Evolutionary conservation across 2,797 vertebrate genomes (phyloP), one percentile per base, ranked within the genome.

Genomic region (Gila robusta): DNA sequence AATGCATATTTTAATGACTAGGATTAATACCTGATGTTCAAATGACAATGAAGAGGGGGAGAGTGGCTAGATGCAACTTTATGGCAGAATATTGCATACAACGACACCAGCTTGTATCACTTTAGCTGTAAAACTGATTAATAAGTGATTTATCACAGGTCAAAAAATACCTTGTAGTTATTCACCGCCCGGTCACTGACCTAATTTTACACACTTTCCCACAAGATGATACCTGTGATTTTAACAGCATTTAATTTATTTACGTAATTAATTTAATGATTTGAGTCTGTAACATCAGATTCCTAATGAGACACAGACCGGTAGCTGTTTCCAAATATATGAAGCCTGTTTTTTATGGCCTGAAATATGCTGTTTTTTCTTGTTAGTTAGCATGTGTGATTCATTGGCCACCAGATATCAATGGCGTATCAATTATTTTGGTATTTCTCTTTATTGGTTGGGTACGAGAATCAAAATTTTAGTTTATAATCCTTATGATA

Each of bases 131-230:
- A 77, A 85, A 88, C 73, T 90, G 88, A 92, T 89, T 91, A 93
- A 94, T 93, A 86, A 87, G 91, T 88, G 91, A 92, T 17, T 85
- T 79, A 81, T 90, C 90, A 79, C 89, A 92, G 93, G 93, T 80
- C 89, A 89, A 89, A 41, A 88, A 80, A 81, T 82, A 14, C 44
- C 12, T 11, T 16, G 59, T 14, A 89, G 76, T 39, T 41, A 59
- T 85, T 92, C 86, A 88, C 83, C 86, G 16, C n/a, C 66, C 37
- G 91, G 85, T n/a, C 91, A 89, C 91, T 94, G 82, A 93, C 92
- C 94, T 47, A 6, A 79, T 79, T 35, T 67, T 52, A 62, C 9
- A 82, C 64, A 79, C 39, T 71, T 70, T 37, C 56, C 37, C 39
- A 28, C 17, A 28, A 10, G 44, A 32, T 12, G 26, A 79, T 39